Evolutionary conservation across 1,140 invertebrate species (phyloP).

Genomic region (Grapholita molesta): DNA sequence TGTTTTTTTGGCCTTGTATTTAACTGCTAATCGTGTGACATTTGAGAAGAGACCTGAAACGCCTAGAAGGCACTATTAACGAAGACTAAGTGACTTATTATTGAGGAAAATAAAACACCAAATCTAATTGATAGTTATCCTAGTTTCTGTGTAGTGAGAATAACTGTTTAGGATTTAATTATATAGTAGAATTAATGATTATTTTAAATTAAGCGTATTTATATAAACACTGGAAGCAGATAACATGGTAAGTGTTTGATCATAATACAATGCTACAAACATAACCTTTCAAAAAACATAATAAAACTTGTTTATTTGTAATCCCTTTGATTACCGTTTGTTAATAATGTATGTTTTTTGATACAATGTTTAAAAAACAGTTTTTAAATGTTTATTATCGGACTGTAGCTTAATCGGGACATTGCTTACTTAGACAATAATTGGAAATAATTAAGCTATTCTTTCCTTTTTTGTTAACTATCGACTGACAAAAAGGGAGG

Average conservation of each 20-base stretch:
- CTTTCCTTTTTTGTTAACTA: too few species aligned
- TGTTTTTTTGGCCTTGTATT: constrained; percentile 8
- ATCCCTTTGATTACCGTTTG: too few species aligned
- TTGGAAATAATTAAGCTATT: too few species aligned
- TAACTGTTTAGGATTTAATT: background rate
- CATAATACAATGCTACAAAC: background rate
- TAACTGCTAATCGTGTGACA: background rate
- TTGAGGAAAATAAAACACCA: constrained; percentile 12
- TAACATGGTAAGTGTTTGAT: constrained; percentile 1
- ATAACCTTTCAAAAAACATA: background rate
- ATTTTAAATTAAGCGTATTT: background rate
- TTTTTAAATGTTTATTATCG: too few species aligned
- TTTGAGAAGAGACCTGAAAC: background rate
- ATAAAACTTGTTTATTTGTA: too few species aligned
- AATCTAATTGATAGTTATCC: background rate
- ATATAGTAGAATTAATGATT: background rate
- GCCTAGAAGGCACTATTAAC: background rate
- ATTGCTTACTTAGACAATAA: too few species aligned
- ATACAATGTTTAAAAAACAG: too few species aligned
- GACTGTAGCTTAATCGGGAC: too few species aligned
- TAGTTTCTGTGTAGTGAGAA: constrained; percentile 13
- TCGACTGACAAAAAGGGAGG: too few species aligned
- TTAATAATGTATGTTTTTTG: too few species aligned
- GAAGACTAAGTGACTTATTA: constrained; percentile 13
- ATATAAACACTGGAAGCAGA: background rate